Evolutionary conservation across 2,797 vertebrate genomes (phyloP).

Genomic region (Tragopan temminckii): DNA sequence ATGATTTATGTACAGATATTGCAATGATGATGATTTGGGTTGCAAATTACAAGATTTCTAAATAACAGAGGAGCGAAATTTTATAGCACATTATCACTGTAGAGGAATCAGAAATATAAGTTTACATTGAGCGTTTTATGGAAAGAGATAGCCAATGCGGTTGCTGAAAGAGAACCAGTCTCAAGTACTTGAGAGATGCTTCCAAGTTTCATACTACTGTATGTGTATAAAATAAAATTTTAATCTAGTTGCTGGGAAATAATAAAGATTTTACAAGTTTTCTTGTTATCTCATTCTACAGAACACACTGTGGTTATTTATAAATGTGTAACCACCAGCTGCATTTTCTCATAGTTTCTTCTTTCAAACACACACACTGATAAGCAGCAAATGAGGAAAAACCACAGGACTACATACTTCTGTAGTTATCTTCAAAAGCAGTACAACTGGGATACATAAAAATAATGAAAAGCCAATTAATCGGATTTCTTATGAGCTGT

Average conservation of each 20-base stretch:
- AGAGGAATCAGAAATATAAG: background rate
- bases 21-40: background rate
- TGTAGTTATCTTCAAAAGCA: background rate
- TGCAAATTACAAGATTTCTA: background rate
- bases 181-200: background rate
- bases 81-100: background rate
- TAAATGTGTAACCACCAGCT: slow-evolving; percentile 50
- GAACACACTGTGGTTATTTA: slow-evolving; percentile 40
- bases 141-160: background rate
- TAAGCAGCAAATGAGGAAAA: background rate
- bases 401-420: background rate
- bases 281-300: slow-evolving; percentile 41
- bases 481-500: slow-evolving; percentile 76
- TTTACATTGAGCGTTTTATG: background rate
- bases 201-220: background rate
- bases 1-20: background rate
- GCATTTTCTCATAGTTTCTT: slow-evolving; percentile 69
- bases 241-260: background rate
- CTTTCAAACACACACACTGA: slow-evolving; percentile 1
- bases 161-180: background rate
- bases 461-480: slow-evolving; percentile 74
- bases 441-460: background rate
- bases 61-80: background rate
- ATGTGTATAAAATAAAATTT: background rate
- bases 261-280: slow-evolving; percentile 6